Base-by-base conservation (phyloP, 2,113 vertebrate genomes). In the Phodopus roborovskii region DNA sequence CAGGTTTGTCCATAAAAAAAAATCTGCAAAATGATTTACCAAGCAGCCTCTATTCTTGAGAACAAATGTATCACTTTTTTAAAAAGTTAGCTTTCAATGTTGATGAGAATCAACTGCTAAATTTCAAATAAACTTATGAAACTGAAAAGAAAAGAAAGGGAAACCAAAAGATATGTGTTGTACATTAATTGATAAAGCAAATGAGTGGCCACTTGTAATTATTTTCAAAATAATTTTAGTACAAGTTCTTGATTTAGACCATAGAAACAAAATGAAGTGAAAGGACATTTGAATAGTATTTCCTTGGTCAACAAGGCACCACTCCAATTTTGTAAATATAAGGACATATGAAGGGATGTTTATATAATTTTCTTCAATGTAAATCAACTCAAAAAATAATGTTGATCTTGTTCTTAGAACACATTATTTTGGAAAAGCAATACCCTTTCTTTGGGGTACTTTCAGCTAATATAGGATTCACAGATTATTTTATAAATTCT, bases 121-220 rank as follows among this genome's bases (percentile, higher is more conserved):
- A 36, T 53, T 19, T 53, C 77, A 79, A 79, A 36, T 50, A 56
- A 5, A n/a, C 36, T 36, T 79, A 20, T 36, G 24, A 1, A 56
- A n/a, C 17, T n/a, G 19, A 81, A 81, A 56, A 22, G 33, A 56
- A 33, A 81, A 24, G 33, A 22, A 10, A 50, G 28, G 17, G n/a
- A n/a, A 56, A 20, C 4, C 4, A 81, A 56, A 81, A n/a, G 53
- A 56, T 24, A 60, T 24, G 13, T 26, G 66, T 42, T 89, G 74
- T 85, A 48, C 4, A 82, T 87, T 89, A 87, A 3, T 36, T 82
- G 42, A 56, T 42, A 60, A 89, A 89, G 62, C 39, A 95, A 92
- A 92, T 95, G 70, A 97, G 85, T 96, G 45, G 16, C n/a, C 12
- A 30, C 19, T 71, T 81, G 19, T 39, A 91, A 92, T 89, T 92